Base-by-base conservation (phyloP, 2,888 invertebrate species). In the Dinocampus coccinellae region DNA sequence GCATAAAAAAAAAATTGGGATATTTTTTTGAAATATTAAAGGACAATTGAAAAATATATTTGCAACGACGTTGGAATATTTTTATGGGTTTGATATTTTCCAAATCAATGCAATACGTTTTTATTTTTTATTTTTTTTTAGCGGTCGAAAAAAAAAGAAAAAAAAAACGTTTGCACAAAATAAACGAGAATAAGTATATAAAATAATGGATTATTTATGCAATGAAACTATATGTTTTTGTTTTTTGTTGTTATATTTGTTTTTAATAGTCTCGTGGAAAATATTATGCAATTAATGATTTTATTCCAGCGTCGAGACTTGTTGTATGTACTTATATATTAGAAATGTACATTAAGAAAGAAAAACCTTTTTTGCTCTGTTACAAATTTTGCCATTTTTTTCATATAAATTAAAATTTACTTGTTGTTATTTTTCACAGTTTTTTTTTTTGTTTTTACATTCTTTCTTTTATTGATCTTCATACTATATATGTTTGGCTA, bases 91-190 rank as follows among this genome's bases (percentile, higher is more conserved):
- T 34, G 34, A 33, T 33, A 34, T 58, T 58, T n/a, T 58, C 34
- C 20, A 34, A 20, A n/a, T 10, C 33, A 58, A 29, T 58, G 13
- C 55, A 55, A 26, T 13, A 11, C 22, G 34, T 58, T 58, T 33
- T 58, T 16, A 39, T 11, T 7, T 10, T 42, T 26, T 42, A 66
- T 34, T 22, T 13, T 67, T 67, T 73, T 62, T 57, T 33, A 55
- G 73, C 73, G 73, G 73, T 73, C 73, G 16, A 47, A 47, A 47
- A 71, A 63, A 39, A 53, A 71, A 66, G 16, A 47, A 47, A 69
- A 66, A 33, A 53, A 69, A 66, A 67, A 61, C 62, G 62, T 42
- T 3, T 22, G 34, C 57, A 33, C 20, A 34, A 20, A 11, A 66
- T 11, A 36, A 39, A n/a, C 9, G 16, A 47, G 16, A 47, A 36